Base-by-base conservation (phyloP, 2,113 vertebrate genomes). In the Motacilla alba region DNA sequence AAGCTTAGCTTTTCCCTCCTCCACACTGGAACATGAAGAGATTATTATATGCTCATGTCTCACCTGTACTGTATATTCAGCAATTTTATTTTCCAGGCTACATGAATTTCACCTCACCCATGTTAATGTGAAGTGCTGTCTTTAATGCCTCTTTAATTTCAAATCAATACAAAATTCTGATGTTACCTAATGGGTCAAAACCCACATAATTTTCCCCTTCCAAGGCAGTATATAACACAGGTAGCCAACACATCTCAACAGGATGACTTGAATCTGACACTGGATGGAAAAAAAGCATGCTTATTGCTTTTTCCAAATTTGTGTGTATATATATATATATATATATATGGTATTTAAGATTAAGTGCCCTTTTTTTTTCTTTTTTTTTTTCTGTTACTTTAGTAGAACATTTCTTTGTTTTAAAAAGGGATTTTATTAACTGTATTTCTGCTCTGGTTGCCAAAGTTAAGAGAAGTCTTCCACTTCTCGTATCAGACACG, bases 1-100 rank as follows among this genome's bases (percentile, higher is more conserved):
- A 68, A 93, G 13, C 19, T 87, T 72, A 84, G 44, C 28, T 92
- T 95, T 82, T 91, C 26, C n/a, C 80, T 85, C 43, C 23, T 73
- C 43, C 70, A 0, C 19, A 22, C 28, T 83, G 46, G 63, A 83
- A 68, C 6, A 21, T 6, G 24, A 79, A 69, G 67, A 58, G 26
- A 43, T 47, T 73, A 56, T 56, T 76, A 33, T 35, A 60, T 52
- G 33, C 6, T 92, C 9, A 5, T 33, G 55, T 35, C 66, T 89
- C 41, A 43, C 23, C 23, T 59, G 37, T 20, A 35, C 10, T 56
- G 7, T 26, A 26, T 52, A 44, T 49, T 89, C 50, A 78, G 28
- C 7, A 55, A 28, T 76, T 90, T 55, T 72, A 22, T 53, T 70
- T 89, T 76, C 63, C 75, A 28, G 33, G 5, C 15, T 41, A 37